phyloP scores from a whole-genome alignment of 2,888 invertebrate species.

The Tethea ocularis region DNA sequence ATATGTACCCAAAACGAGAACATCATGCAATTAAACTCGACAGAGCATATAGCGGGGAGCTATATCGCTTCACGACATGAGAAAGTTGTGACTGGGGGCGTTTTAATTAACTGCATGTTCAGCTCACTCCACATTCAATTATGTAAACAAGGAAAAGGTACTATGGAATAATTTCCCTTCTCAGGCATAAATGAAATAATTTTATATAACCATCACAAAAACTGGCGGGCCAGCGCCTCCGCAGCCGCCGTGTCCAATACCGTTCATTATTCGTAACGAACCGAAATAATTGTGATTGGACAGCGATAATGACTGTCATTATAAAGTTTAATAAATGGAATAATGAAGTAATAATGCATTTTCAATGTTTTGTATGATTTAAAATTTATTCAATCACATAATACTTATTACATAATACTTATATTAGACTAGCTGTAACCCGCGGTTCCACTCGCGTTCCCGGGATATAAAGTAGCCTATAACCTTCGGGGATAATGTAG shows the following conservation, averaged over 20 bases:
- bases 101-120: conserved; percentile 35
- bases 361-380: not conserved
- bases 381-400: not conserved
- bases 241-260: not conserved
- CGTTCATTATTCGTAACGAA: conserved; percentile 10
- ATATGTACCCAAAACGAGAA: conserved; percentile 1
- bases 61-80: conserved; percentile 12
- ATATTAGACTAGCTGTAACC: no score
- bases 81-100: conserved; percentile 20
- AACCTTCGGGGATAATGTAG: no score
- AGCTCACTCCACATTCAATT: conserved; percentile 33
- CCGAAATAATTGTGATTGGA: conserved; percentile 9
- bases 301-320: conserved; percentile 9
- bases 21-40: conserved; percentile 6
- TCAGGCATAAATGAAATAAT: conserved; percentile 21
- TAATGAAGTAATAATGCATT: not conserved
- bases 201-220: conserved; percentile 17
- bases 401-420: no score
- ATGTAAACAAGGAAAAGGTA: conserved; percentile 31
- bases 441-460: no score
- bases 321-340: conserved; percentile 9
- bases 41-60: not conserved
- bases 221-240: not conserved
- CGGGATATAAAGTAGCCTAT: no score
- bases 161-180: conserved; percentile 25